Percentiles rank a stretch among this genome's conserved stretches.
phyloP scores from a whole-genome alignment of 2,113 vertebrate species.

The Callaeas wilsoni region DNA sequence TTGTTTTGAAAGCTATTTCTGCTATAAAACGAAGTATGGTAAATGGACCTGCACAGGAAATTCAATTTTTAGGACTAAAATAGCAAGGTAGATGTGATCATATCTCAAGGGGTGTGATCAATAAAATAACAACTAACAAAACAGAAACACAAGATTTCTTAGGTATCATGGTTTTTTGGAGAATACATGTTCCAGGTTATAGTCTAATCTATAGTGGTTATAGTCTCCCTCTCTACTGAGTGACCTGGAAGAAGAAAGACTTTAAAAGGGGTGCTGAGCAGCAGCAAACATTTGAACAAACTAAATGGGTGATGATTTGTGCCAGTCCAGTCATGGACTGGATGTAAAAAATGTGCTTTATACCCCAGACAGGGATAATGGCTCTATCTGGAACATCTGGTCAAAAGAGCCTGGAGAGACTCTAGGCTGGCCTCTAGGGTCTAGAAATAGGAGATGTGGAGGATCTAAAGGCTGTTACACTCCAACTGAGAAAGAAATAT shows the following conservation, averaged over 20 bases:
- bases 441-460: neutral
- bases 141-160: neutral
- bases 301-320: neutral
- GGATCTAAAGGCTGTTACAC: neutral
- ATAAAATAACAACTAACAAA: neutral
- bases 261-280: neutral
- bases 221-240: neutral
- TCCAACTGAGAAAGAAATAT: neutral
- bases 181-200: neutral
- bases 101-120: neutral
- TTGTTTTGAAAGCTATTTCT: neutral
- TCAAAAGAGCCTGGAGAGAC: neutral
- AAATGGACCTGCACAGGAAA: neutral
- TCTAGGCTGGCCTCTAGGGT: neutral
- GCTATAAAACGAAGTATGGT: neutral
- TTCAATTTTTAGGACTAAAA: neutral
- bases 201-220: neutral
- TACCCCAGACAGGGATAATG: neutral
- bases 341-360: neutral
- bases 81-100: neutral
- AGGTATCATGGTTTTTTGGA: neutral
- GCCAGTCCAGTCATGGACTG: neutral
- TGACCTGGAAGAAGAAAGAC: neutral
- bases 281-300: neutral
- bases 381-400: neutral